Evolutionary conservation across 2,888 invertebrate genomes (phyloP), one percentile per base, ranked within the genome.

Genomic region (Leptothorax acervorum): DNA sequence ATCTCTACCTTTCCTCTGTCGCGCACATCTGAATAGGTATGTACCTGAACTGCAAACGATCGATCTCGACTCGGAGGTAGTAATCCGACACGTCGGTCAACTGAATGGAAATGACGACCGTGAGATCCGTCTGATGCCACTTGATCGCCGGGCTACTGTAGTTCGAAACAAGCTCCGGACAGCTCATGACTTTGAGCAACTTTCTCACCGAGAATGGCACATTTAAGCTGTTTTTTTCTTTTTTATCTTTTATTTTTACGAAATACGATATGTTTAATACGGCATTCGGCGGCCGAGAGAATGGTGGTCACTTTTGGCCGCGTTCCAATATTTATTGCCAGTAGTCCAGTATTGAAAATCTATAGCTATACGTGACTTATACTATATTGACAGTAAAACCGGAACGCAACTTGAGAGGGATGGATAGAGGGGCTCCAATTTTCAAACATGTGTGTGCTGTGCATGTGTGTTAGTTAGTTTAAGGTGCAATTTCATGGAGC

Each of bases 111-210:
- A 93, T 42, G 57, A 92, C 78, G 4, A 95, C 88, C 12, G 85
- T 87, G 48, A 79, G 83, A 57, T 94, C 94, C 3, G 91, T 92
- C 88, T 94, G 94, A 87, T 93, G 91, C 94, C 94, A 94, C 0
- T 92, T 42, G n/a, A 94, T 90, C 85, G 91, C 92, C 48, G 94
- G 94, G 11, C 74, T 86, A 28, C 31, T 39, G 3, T 76, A 81
- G n/a, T 84, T 39, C 18, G 51, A 88, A 15, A 84, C 18, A 5
- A 91, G 86, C 5, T 53, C 51, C 35, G 87, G 87, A 62, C 31
- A 75, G 18, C 0, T 60, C 90, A 90, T 90, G 15, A 2, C 15
- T 39, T 53, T 8, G 3, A 48, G 4, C 6, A n/a, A 31, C 15
- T 53, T 18, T 65, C 39, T 28, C 12, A 18, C 4, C 23, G 23